Percentiles rank a stretch among this genome's conserved stretches.
These are phyloP conservation scores for Micoletzkya japonica DNA, from an alignment of 2,888 invertebrate genomes.

Conservation along the genomic window DNA sequence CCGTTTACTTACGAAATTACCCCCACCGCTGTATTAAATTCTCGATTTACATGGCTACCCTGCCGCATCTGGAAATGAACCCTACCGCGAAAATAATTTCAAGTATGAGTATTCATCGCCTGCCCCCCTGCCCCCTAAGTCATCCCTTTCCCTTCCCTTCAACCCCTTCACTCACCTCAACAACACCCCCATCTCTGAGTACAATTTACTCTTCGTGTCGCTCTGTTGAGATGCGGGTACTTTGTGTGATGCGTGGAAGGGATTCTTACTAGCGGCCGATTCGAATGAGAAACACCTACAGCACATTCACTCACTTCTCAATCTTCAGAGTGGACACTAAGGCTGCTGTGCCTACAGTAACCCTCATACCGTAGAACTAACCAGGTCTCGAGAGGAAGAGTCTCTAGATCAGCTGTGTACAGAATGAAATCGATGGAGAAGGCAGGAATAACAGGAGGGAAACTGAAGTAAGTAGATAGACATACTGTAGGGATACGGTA, in stretches of 20 bases:
- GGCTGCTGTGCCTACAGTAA: neutral
- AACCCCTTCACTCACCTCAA: neutral
- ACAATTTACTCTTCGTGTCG: conserved; percentile 24
- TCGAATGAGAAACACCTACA: conserved; percentile 29
- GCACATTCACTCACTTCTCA: neutral
- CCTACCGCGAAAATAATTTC: too few species aligned
- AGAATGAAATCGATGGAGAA: conserved; percentile 37
- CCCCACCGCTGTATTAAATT: too few species aligned
- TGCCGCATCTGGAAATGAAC: too few species aligned
- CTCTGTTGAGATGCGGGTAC: neutral
- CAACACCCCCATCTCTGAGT: conserved; percentile 9
- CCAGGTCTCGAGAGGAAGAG: conserved; percentile 38
- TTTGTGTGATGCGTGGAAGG: conserved; percentile 3
- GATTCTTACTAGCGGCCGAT: neutral
- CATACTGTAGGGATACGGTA: neutral
- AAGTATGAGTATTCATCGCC: too few species aligned
- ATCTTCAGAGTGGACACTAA: too few species aligned
- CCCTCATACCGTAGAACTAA: neutral
- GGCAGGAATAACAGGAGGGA: conserved; percentile 30
- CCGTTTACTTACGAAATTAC: too few species aligned
- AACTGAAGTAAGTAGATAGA: too few species aligned
- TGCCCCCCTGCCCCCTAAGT: too few species aligned
- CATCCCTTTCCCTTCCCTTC: neutral
- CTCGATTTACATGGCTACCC: too few species aligned
- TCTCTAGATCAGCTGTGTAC: conserved; percentile 35